Base-by-base conservation (phyloP, 2,797 vertebrate genomes). In the Sebastes cheni region DNA sequence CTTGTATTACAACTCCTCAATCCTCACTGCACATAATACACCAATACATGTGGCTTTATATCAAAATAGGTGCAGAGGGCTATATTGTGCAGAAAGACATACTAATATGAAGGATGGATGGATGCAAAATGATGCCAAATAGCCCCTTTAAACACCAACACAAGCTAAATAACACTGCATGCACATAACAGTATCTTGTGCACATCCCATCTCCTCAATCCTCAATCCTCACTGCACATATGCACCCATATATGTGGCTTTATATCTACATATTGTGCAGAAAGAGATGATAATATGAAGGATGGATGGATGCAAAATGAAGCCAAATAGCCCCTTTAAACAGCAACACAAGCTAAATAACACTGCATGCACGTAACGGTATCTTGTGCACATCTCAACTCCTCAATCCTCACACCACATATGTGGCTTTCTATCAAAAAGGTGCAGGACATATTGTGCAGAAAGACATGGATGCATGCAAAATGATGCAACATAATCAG, bases 401-500 rank as follows among this genome's bases (percentile, higher is more conserved):
- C 55, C 3, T 42, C 39, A 39, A 20, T 11, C 2, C 18, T 20
- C 39, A 25, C 1, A 34, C 7, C 16, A 29, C 54, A 72, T 3
- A 3, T 36, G 58, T 50, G 10, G 14, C 30, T 72, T 13, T 12
- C 29, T 30, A 22, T 42, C 8, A 18, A 20, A 54, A 56, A 39
- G 10, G 9, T 54, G 36, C 54, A 16, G 27, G 74, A 13, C 13
- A 42, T 16, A 16, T 16, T 29, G 55, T 75, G 46, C 20, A 36
- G 6, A 27, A 20, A 36, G 60, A 75, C 4, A 66, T 72, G 73
- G 70, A 74, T 71, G 81, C 23, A 55, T 77, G 70, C 36, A 64
- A 60, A 75, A 87, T 62, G 1, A 55, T 58, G 54, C 77, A 67
- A 55, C n/a, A 72, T 5, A 72, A 56, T 13, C 32, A 5, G 13